Conservation (phyloP, 2,113 vertebrate species). For the Telmatochromis sp. region DNA sequence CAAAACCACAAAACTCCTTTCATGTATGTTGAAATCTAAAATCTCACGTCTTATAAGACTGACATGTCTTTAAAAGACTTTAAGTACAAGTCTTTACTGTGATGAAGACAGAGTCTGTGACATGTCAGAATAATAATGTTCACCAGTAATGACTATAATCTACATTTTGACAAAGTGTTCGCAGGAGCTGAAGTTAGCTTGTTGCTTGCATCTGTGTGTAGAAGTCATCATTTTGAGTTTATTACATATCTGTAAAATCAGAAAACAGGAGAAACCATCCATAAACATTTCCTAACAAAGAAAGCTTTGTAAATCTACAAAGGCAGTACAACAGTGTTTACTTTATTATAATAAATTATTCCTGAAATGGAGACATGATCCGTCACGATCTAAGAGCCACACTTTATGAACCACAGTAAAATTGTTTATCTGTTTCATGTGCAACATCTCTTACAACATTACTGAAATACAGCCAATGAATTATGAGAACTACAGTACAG, state of each 20-base stretch:
- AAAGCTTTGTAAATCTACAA: neutral
- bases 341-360: neutral
- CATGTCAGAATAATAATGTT: neutral
- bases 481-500: neutral
- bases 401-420: neutral
- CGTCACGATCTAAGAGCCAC: neutral
- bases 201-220: neutral
- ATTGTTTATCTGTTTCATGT: neutral
- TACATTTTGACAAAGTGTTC: neutral
- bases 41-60: neutral
- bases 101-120: neutral
- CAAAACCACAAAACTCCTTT: neutral
- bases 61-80: neutral
- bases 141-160: neutral
- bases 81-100: neutral
- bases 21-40: neutral
- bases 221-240: neutral
- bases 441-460: neutral
- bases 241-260: neutral
- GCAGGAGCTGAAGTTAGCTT: neutral
- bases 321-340: neutral
- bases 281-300: neutral
- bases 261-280: neutral
- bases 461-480: neutral
- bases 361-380: neutral